Evolutionary conservation across 2,888 invertebrate genomes (phyloP), one percentile per base, ranked within the genome.

Genomic region (Pinctada fucata): DNA sequence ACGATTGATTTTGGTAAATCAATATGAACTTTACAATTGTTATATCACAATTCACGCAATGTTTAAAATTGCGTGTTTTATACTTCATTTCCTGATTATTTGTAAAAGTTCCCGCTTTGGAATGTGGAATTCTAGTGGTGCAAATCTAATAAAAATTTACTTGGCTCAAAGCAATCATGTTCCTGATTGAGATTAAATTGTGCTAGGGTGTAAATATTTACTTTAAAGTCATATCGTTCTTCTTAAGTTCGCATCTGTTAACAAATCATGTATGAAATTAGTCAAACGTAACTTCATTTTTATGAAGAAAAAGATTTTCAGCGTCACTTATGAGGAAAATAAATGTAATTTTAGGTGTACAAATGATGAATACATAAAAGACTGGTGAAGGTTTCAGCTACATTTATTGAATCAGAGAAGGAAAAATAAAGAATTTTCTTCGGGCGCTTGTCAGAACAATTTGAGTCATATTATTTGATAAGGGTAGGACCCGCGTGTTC

Each of bases 361-460:
- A 47, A 48, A 64, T 73, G 73, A 73, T 65, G 64, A 65, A 73
- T 73, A 65, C 16, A 65, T 49, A 16, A 3, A 49, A 66, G 58
- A 64, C 49, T 48, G 65, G 64, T 65, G 78, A 70, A 73, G 72
- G 68, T 69, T 49, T 63, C 69, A 69, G 72, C 69, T 75, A 70
- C 65, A 75, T 67, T 79, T 73, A 79, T 79, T 72, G 66, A 79
- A 79, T 79, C 75, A 79, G 67, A 75, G 79, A 75, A 67, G 31
- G 31, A 70, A 78, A 79, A 79, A 75, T 75, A 65, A 71, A 71
- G 68, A 79, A 75, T 79, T 75, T 75, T 79, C 79, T 72, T 71
- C 50, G 16, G 71, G 79, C 79, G 50, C 74, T 79, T 72, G 72
- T 67, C 79, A 68, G 66, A 64, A 50, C 67, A 70, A 71, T 79